A percentile compares a stretch with the other conserved stretches of the same genome.
phyloP scores from a whole-genome alignment of 2,797 vertebrate species.

The Eulemur coronatus region DNA sequence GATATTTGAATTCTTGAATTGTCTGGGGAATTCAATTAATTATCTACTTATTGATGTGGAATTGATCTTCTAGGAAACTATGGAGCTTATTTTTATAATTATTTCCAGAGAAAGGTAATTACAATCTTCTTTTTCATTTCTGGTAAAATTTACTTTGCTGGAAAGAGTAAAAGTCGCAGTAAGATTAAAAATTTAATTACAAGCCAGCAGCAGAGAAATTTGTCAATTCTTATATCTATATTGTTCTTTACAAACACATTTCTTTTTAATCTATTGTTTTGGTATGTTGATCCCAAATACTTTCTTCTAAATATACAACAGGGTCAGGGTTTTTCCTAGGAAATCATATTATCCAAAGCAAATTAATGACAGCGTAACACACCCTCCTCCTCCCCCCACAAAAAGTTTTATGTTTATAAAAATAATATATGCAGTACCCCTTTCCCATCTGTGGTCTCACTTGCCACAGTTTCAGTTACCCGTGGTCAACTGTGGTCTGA shows the following conservation, averaged over 20 bases:
- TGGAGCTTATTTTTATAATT: constrained; percentile 48
- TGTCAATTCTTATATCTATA: neutral
- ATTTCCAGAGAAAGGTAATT: constrained; percentile 45
- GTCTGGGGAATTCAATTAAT: constrained; percentile 24
- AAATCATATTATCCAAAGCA: neutral
- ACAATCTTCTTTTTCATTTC: constrained; percentile 11
- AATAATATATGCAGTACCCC: neutral
- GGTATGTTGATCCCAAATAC: neutral
- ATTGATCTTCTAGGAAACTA: constrained; percentile 44
- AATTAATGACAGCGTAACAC: neutral
- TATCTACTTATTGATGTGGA: constrained; percentile 24
- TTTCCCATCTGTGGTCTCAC: too few relatives aligned
- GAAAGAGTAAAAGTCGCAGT: neutral
- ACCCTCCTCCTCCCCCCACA: neutral
- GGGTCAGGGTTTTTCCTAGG: neutral
- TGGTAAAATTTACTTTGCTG: constrained; percentile 35
- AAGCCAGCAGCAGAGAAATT: neutral
- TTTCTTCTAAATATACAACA: neutral
- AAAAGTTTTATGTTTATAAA: neutral
- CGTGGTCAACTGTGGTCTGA: neutral
- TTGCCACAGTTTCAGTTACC: neutral
- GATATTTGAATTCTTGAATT: neutral
- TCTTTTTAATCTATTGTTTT: constrained; percentile 4
- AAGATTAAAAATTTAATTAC: constrained; percentile 30
- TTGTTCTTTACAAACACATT: constrained; percentile 12